These are phyloP conservation scores for Drosophila micromelanica DNA, from an alignment of 1,140 invertebrate species.

Conservation along the genomic window DNA sequence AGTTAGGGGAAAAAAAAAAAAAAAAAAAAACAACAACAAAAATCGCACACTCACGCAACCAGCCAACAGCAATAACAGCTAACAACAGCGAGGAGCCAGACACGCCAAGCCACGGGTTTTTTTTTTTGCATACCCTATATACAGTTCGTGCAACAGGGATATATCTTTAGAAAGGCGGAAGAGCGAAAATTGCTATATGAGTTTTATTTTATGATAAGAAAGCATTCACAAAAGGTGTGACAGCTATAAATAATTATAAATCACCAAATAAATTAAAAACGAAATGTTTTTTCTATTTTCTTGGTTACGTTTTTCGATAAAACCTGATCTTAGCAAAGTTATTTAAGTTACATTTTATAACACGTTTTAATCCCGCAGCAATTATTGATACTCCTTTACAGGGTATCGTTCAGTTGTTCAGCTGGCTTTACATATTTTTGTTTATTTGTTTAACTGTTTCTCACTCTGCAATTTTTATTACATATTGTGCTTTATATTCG, in stretches of 20 bases:
- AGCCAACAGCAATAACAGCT: conserved; percentile 23
- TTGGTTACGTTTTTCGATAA: too few species aligned
- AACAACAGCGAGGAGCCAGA: conserved; percentile 10
- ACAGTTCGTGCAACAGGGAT: neutral
- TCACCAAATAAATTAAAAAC: too few species aligned
- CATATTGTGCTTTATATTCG: conserved; percentile 39
- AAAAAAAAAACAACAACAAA: too few species aligned
- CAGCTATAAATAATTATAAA: too few species aligned
- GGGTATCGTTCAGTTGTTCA: conserved; percentile 5
- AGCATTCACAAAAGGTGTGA: too few species aligned
- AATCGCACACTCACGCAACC: conserved; percentile 19
- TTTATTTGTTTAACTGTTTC: conserved; percentile 12
- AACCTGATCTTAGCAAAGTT: too few species aligned
- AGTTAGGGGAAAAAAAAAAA: too few species aligned
- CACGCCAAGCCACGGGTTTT: conserved; percentile 11
- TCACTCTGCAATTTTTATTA: conserved; percentile 35
- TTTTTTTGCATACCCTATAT: conserved; percentile 20
- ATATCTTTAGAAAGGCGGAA: neutral
- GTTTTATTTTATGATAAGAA: too few species aligned
- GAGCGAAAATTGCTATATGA: too few species aligned
- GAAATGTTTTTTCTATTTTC: too few species aligned
- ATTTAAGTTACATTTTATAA: too few species aligned
- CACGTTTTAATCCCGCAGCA: too few species aligned
- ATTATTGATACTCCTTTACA: neutral
- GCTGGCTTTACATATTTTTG: neutral